Percentiles rank a stretch among this genome's conserved stretches.
phyloP scores from a whole-genome alignment of 2,113 vertebrate species.

The Neolamprologus sp. region DNA sequence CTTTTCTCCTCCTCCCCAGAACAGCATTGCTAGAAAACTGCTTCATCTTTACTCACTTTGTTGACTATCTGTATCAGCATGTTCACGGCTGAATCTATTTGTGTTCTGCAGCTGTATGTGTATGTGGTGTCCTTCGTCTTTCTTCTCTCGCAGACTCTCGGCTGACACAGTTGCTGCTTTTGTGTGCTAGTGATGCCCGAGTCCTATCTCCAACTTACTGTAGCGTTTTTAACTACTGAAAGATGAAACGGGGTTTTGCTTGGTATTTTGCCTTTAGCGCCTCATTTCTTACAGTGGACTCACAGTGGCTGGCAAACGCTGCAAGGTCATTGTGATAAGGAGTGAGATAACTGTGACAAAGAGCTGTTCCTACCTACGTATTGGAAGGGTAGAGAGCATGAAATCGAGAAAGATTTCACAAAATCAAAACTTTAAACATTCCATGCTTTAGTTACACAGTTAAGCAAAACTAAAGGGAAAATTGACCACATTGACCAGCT shows the following conservation, averaged over 20 bases:
- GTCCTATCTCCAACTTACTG: background rate
- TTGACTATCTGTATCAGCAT: background rate
- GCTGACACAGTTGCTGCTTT: background rate
- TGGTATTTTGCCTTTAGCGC: background rate
- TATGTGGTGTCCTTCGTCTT: background rate
- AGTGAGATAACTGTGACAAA: background rate
- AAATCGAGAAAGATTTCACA: background rate
- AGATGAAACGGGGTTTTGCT: background rate
- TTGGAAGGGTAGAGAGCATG: background rate
- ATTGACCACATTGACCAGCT: background rate
- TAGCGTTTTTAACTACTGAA: background rate
- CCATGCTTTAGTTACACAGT: background rate
- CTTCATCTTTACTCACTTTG: background rate
- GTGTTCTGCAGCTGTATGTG: background rate
- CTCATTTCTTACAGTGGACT: background rate
- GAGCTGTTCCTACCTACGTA: background rate
- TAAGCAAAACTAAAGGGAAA: background rate
- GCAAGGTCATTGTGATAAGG: slow-evolving; percentile 2
- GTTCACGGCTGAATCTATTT: background rate
- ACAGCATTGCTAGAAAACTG: background rate
- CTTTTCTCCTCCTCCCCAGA: background rate
- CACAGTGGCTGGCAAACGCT: background rate
- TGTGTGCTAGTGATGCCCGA: background rate
- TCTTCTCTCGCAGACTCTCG: background rate
- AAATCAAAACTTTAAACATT: background rate